Conservation (phyloP, 1,140 invertebrate species). For the Zaprionus tsacasi region DNA sequence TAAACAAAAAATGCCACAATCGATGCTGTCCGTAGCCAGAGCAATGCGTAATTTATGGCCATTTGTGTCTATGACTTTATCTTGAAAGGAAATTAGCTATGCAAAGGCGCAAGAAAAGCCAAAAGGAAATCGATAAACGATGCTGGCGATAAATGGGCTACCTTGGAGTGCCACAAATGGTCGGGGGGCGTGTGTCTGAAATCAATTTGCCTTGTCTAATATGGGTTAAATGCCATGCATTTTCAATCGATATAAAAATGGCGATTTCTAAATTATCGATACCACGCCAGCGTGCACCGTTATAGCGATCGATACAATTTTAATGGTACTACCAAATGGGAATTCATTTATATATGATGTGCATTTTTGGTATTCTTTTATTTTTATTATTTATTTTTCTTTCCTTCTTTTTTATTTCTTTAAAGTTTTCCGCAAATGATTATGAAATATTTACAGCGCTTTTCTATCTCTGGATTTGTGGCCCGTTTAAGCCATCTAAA, state of each 20-base stretch:
- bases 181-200: conserved; percentile 39
- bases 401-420: background rate
- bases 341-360: background rate
- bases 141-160: conserved; percentile 48
- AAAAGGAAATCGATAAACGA: conserved; percentile 31
- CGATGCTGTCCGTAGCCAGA: conserved; percentile 22
- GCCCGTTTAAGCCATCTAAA: conserved; percentile 40
- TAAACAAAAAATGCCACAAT: conserved; percentile 60
- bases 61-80: conserved; percentile 70
- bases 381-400: too few species aligned
- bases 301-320: conserved; percentile 27
- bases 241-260: conserved; percentile 37
- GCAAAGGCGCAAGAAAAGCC: conserved; percentile 35
- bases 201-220: conserved; percentile 73
- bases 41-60: conserved; percentile 76
- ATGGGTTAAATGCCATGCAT: conserved; percentile 69
- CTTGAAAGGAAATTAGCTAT: conserved; percentile 78
- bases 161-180: conserved; percentile 56
- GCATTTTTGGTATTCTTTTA: too few species aligned
- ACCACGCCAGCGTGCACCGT: background rate
- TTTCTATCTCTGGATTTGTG: conserved; percentile 6
- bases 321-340: background rate
- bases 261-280: conserved; percentile 20
- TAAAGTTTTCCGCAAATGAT: background rate
- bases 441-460: conserved; percentile 21